These are phyloP conservation scores for Cephus runcator DNA, from an alignment of 2,888 invertebrate genomes.

Conservation along the genomic window DNA sequence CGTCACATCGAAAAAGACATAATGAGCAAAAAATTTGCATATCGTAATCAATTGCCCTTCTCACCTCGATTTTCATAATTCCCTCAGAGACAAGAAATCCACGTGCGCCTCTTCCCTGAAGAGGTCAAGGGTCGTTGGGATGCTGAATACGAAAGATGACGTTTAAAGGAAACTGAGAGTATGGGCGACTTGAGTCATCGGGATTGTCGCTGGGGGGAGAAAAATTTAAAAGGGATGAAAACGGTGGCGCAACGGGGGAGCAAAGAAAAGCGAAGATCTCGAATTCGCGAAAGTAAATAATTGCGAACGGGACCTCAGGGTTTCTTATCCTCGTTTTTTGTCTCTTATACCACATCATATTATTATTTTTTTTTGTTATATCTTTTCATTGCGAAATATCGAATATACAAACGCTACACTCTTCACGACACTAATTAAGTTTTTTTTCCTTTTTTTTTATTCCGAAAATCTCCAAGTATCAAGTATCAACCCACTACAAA, in stretches of 20 bases:
- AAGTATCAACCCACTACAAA: constrained; percentile 11
- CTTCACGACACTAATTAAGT: constrained; percentile 15
- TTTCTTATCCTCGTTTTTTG: neutral
- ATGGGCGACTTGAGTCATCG: neutral
- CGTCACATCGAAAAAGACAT: neutral
- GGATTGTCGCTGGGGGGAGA: neutral
- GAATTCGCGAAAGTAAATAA: neutral
- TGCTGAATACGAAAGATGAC: neutral
- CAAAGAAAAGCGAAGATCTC: neutral
- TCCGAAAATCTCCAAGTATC: constrained; percentile 11
- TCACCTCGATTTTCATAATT: neutral
- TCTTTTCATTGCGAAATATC: constrained; percentile 5
- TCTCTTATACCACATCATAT: neutral
- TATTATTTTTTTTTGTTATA: neutral
- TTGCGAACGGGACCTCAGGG: neutral
- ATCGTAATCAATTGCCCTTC: neutral
- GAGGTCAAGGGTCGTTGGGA: neutral
- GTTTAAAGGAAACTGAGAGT: neutral
- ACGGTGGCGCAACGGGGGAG: neutral
- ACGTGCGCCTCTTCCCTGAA: neutral
- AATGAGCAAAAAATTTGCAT: no score
- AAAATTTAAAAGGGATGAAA: neutral
- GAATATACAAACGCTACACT: constrained; percentile 20
- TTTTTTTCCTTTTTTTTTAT: constrained; percentile 15
- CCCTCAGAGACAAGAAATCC: neutral